Conservation (phyloP, 2,888 invertebrate species). For the Opisthograptis luteolata region DNA sequence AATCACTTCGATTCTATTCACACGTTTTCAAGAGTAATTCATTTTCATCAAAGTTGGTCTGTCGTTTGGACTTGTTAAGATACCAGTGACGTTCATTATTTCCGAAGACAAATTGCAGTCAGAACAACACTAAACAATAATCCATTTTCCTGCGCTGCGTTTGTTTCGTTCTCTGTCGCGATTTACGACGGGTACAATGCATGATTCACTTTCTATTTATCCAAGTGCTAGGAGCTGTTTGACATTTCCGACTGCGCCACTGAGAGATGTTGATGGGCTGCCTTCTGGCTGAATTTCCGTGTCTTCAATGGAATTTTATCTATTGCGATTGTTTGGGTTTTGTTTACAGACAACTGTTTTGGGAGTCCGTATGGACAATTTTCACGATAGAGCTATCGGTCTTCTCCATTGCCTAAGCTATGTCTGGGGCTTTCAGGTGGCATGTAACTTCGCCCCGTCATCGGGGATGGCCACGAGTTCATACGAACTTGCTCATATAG, state of each 20-base stretch:
- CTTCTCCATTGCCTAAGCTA: too few relatives aligned
- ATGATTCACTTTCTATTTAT: conserved; percentile 55
- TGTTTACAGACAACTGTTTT: too few relatives aligned
- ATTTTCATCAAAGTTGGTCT: too few relatives aligned
- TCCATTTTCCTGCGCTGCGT: conserved; percentile 9
- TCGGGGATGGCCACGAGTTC: too few relatives aligned
- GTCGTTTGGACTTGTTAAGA: neutral
- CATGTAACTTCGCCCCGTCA: too few relatives aligned
- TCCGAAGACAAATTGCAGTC: conserved; percentile 7
- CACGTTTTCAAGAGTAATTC: neutral
- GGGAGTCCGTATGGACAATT: too few relatives aligned
- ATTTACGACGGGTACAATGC: conserved; percentile 1
- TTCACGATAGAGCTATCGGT: too few relatives aligned
- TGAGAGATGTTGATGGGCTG: conserved; percentile 30
- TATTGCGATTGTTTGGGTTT: too few relatives aligned
- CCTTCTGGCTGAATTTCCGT: neutral
- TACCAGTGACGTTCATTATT: conserved; percentile 1
- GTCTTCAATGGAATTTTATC: too few relatives aligned
- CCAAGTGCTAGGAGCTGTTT: conserved; percentile 31
- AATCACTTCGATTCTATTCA: conserved; percentile 4
- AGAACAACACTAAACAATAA: conserved; percentile 7
- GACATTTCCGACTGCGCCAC: conserved; percentile 49
- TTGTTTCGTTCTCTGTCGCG: conserved; percentile 9
- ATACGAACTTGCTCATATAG: too few relatives aligned
- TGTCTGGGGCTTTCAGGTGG: too few relatives aligned